Evolutionary conservation across 2,797 vertebrate genomes (phyloP).

Genomic region (Percopsis omiscomaycus): DNA sequence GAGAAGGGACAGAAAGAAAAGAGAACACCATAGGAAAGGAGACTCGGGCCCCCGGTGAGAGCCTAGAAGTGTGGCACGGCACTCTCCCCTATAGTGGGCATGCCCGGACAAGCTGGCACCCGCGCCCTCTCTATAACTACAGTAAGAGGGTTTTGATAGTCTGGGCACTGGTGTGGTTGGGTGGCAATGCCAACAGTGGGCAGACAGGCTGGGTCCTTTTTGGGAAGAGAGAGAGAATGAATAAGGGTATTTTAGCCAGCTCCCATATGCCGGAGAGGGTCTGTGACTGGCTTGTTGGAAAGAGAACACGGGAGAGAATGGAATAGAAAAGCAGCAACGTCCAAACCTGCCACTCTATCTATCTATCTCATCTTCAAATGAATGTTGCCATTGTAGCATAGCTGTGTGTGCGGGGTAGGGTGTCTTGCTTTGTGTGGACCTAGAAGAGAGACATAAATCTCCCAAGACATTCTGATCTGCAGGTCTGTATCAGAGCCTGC

Average conservation of each 20-base stretch:
- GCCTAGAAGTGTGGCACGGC: conserved; percentile 53
- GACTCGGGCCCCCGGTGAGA: conserved; percentile 62
- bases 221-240: conserved; percentile 16
- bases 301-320: conserved; percentile 22
- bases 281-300: background rate
- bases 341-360: no score
- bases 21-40: conserved; percentile 60
- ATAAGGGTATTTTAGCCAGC: conserved; percentile 39
- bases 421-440: conserved; percentile 3
- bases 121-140: conserved; percentile 63
- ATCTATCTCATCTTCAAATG: background rate
- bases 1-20: conserved; percentile 38
- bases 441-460: conserved; percentile 23
- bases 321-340: background rate
- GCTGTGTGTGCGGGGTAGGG: no score
- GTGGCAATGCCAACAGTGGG: conserved; percentile 60
- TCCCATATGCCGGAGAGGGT: background rate
- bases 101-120: conserved; percentile 68
- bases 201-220: conserved; percentile 28
- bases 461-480: conserved; percentile 27
- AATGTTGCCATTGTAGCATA: conserved; percentile 30
- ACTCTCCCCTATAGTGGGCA: conserved; percentile 65
- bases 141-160: conserved; percentile 60
- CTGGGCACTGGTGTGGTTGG: conserved; percentile 50
- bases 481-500: conserved; percentile 64